Percentiles rank a stretch among this genome's conserved stretches.
Evolutionary conservation across 2,888 invertebrate species (phyloP).

Genomic region (Embidobia sp.): DNA sequence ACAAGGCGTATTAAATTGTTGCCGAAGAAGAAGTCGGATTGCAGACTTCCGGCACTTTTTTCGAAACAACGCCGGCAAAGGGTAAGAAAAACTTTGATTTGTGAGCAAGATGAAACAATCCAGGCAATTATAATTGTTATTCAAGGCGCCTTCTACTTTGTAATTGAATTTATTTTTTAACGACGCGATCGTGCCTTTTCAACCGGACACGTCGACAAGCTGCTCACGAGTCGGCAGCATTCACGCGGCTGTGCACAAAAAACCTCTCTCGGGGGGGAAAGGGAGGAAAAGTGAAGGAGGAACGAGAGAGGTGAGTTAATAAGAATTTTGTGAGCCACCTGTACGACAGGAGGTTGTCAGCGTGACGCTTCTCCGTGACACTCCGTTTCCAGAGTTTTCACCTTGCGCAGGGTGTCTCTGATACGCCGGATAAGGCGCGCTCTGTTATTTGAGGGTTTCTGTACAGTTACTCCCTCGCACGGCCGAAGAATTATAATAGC

Average conservation of each 20-base stretch:
- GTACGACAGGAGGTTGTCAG: conserved; percentile 59
- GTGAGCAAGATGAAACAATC: conserved; percentile 19
- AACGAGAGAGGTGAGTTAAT: conserved; percentile 53
- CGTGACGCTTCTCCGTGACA: conserved; percentile 59
- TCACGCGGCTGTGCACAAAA: conserved; percentile 44
- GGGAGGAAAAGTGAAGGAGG: conserved; percentile 25
- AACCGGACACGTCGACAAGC: conserved; percentile 58
- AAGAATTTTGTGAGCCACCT: conserved; percentile 62
- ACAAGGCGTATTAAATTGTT: too few species aligned
- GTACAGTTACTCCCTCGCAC: conserved; percentile 75
- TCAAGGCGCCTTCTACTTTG: conserved; percentile 46
- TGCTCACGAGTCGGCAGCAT: conserved; percentile 48
- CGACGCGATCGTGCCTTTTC: conserved; percentile 54
- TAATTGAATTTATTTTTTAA: conserved; percentile 58
- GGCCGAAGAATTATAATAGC: conserved; percentile 76
- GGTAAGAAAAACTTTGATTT: neutral
- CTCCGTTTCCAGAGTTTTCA: conserved; percentile 58
- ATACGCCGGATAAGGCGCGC: conserved; percentile 58
- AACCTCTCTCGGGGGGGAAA: conserved; percentile 14
- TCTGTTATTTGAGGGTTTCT: conserved; percentile 70
- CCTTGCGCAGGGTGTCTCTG: conserved; percentile 58
- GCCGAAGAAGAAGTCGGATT: too few species aligned
- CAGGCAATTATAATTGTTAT: conserved; percentile 50
- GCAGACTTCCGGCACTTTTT: too few species aligned
- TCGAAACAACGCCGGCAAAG: too few species aligned